phyloP scores from a whole-genome alignment of 2,113 vertebrate species.

The Dicentrarchus labrax region DNA sequence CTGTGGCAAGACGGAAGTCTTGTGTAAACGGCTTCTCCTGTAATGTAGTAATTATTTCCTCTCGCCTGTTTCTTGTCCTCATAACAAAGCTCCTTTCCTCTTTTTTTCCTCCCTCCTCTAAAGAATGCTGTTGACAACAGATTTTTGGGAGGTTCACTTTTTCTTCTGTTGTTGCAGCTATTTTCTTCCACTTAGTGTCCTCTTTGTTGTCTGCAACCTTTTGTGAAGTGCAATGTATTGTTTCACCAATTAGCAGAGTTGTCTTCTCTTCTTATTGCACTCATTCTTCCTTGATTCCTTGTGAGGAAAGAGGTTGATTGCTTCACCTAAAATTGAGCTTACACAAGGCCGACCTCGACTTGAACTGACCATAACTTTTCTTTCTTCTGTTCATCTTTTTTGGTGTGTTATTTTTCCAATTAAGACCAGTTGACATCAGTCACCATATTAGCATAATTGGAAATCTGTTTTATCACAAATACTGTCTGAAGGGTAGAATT shows the following conservation, averaged over 20 bases:
- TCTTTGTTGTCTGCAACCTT: constrained; percentile 14
- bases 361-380: background rate
- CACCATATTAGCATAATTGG: background rate
- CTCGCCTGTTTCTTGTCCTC: constrained; percentile 31
- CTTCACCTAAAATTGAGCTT: background rate
- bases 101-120: background rate
- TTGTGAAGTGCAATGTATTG: background rate
- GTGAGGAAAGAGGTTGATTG: background rate
- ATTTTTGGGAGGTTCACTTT: constrained; percentile 45
- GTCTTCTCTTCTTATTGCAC: background rate
- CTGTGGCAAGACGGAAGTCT: constrained; percentile 42
- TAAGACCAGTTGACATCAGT: background rate
- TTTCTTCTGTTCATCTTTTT: background rate
- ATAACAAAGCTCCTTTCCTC: constrained; percentile 15
- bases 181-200: constrained; percentile 22
- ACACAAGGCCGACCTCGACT: background rate
- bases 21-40: constrained; percentile 43
- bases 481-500: background rate
- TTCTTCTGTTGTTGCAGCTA: constrained; percentile 44
- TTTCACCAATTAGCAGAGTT: background rate
- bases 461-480: background rate
- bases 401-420: background rate
- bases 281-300: background rate
- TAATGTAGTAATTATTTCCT: constrained; percentile 66
- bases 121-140: constrained; percentile 44